Evolutionary conservation across 2,113 vertebrate species (phyloP).

Genomic region (Neotragus moschatus): DNA sequence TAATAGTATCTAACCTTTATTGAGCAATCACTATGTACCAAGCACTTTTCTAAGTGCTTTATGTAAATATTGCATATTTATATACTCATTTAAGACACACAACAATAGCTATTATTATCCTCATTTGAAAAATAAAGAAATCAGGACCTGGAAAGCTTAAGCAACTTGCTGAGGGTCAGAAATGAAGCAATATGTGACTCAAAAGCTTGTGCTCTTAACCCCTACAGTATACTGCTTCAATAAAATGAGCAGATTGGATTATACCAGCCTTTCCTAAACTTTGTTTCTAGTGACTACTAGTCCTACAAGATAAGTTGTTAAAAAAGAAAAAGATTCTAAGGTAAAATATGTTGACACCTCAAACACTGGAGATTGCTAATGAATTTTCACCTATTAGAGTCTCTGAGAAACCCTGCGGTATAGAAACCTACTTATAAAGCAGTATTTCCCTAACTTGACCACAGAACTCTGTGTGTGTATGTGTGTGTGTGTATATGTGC

Average conservation of each 20-base stretch:
- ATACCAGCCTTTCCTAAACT: not conserved
- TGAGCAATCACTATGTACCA: not conserved
- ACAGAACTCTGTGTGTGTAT: not conserved
- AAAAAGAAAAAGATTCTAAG: not conserved
- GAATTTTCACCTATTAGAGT: not conserved
- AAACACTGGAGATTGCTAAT: not conserved
- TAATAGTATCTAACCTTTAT: not conserved
- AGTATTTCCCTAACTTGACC: not conserved
- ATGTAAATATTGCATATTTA: not conserved
- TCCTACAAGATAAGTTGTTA: not conserved
- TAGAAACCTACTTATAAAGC: not conserved
- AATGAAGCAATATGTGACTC: not conserved
- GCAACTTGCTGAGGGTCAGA: not conserved
- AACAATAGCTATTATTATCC: not conserved
- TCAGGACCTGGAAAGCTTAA: not conserved
- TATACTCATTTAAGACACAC: not conserved
- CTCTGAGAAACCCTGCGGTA: not conserved
- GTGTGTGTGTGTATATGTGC: not conserved
- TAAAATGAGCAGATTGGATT: constrained; percentile 4
- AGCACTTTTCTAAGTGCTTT: not conserved
- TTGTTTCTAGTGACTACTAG: not conserved
- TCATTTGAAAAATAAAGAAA: constrained; percentile 11
- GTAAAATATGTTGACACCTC: not conserved
- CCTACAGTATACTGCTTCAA: not conserved
- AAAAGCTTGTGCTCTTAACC: not conserved